A percentile compares a stretch with the other conserved stretches of the same genome.
Evolutionary conservation across 2,888 invertebrate genomes (phyloP).

Genomic region (Andrena hattorfiana): DNA sequence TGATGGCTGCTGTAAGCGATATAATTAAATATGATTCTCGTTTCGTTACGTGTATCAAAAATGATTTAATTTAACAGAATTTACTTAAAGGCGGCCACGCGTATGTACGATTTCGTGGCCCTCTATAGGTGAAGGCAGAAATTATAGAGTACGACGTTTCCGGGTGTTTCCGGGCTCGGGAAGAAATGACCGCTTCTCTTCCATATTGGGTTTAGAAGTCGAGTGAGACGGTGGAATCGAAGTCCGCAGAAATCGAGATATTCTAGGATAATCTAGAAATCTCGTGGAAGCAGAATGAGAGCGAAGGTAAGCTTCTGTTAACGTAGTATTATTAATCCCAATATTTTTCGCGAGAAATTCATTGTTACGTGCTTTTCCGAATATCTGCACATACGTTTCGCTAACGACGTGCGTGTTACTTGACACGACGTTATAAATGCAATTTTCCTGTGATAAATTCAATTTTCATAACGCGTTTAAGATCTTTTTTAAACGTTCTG

Average conservation of each 20-base stretch:
- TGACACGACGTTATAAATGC: background rate
- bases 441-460: background rate
- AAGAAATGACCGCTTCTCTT: slow-evolving; percentile 63
- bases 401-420: slow-evolving; percentile 3
- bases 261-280: slow-evolving; percentile 76
- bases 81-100: background rate
- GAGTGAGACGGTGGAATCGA: slow-evolving; percentile 64
- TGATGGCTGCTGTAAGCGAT: background rate
- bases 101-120: slow-evolving; percentile 1
- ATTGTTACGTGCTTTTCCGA: slow-evolving; percentile 18
- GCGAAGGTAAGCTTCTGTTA: slow-evolving; percentile 78
- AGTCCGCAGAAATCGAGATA: slow-evolving; percentile 76
- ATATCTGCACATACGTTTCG: background rate
- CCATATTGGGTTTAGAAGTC: slow-evolving; percentile 78
- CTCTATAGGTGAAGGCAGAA: slow-evolving; percentile 14
- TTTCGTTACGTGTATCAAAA: background rate
- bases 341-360: slow-evolving; percentile 19
- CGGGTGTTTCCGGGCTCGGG: slow-evolving; percentile 43
- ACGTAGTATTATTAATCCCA: slow-evolving; percentile 54
- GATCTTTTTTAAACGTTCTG: background rate
- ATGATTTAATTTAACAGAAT: slow-evolving; percentile 3
- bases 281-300: slow-evolving; percentile 78
- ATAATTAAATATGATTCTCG: background rate
- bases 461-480: background rate
- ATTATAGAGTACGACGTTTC: slow-evolving; percentile 33